Evolutionary conservation across 1,140 invertebrate species (phyloP), one percentile per base, ranked within the genome.

Genomic region (Zaprionus kolodkinae): DNA sequence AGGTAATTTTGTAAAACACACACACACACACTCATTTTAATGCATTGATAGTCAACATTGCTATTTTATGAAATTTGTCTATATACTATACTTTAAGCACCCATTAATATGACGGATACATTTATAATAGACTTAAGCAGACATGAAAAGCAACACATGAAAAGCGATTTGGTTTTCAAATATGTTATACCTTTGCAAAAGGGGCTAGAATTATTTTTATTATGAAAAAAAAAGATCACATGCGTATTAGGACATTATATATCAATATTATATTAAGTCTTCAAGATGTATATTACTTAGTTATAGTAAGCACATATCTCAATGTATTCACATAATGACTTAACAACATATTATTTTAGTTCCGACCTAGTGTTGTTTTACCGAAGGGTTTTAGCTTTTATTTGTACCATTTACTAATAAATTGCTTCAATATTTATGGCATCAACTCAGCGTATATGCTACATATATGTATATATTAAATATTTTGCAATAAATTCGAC

Each of bases 311-410:
- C 35, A 56, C 38, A 64, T 45, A 30, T 43, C 25, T 48, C 17
- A 56, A 45, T 70, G 11, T 33, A 21, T 21, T 10, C 56, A 36
- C 36, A 71, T 71, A 30, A 71, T 36, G 64, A 64, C 50, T 35
- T 70, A 63, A 45, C 17, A 43, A 56, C 15, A 55, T 33, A 55
- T 45, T 48, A 55, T 70, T 15, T 64, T 36, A 55, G 33, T 30
- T 38, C 25, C 27, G 33, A 63, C 21, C 52, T 55, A 40, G 12
- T 70, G 17, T 35, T 11, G n/a, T 62, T 38, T 30, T 38, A 43
- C 25, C 52, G 1, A 13, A 27, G 21, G 27, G 21, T 17, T 10
- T 25, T n/a, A 25, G 0, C 6, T 52, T 52, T 54, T 55, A 9
- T n/a, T 30, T 55, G 6, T n/a, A 55, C 5, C 25, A 55, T 27